Evolutionary conservation across 2,888 invertebrate species (phyloP).

Genomic region (Cephus runcator): DNA sequence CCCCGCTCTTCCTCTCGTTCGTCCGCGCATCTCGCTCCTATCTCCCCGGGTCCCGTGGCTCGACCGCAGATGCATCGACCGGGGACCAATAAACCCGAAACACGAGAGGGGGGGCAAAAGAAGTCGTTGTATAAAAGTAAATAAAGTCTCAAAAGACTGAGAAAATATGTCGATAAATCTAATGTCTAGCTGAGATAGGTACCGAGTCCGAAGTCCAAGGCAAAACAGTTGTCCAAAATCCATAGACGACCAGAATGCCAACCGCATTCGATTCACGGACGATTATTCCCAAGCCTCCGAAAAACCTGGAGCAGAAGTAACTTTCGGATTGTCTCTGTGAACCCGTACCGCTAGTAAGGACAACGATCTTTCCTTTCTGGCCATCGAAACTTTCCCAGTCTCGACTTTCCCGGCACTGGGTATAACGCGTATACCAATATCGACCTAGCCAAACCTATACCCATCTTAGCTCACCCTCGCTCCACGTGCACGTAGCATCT

Average conservation of each 20-base stretch:
- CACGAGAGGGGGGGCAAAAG: slow-evolving; percentile 10
- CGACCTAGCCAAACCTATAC: background rate
- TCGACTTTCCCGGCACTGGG: background rate
- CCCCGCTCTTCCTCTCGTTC: background rate
- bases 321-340: slow-evolving; percentile 36
- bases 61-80: slow-evolving; percentile 6
- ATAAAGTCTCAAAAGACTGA: slow-evolving; percentile 25
- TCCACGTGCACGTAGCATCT: background rate
- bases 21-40: slow-evolving; percentile 4
- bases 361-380: slow-evolving; percentile 2
- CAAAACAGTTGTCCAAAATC: slow-evolving; percentile 28
- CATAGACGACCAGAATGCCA: slow-evolving; percentile 24
- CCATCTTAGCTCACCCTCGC: background rate
- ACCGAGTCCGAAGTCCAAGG: slow-evolving; percentile 9
- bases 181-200: slow-evolving; percentile 43
- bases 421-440: background rate
- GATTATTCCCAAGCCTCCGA: slow-evolving; percentile 33
- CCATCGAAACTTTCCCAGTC: slow-evolving; percentile 7
- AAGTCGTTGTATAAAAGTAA: slow-evolving; percentile 18
- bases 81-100: slow-evolving; percentile 14
- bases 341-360: slow-evolving; percentile 1
- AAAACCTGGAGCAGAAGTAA: slow-evolving; percentile 35
- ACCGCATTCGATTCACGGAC: slow-evolving; percentile 23
- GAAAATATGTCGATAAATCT: slow-evolving; percentile 56
- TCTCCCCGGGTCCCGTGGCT: background rate